Conservation (phyloP, 2,113 vertebrate genomes). For the Tichodroma muraria region DNA sequence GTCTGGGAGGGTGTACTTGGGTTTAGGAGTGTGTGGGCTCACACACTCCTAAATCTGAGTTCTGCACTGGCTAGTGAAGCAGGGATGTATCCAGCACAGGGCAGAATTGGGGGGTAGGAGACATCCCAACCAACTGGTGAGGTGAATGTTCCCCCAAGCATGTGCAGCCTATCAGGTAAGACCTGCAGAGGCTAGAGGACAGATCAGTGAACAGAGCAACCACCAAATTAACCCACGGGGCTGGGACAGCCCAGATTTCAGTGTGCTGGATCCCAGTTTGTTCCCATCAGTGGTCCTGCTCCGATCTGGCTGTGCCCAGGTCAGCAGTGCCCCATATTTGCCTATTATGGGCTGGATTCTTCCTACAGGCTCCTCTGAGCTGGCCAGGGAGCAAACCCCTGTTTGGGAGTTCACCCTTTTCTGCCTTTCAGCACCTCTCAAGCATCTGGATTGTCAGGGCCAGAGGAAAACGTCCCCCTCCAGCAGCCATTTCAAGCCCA, state of each 20-base stretch:
- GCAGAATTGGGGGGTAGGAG: not conserved
- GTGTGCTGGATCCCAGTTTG: not conserved
- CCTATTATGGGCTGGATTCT: not conserved
- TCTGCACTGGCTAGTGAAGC: not conserved
- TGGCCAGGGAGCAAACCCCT: not conserved
- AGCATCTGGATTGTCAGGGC: rapidly evolving
- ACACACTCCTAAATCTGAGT: not conserved
- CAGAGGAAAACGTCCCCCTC: not conserved
- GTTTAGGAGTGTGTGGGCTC: not conserved
- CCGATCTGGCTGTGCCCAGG: not conserved
- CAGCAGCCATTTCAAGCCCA: not conserved
- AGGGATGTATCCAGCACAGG: too few relatives aligned
- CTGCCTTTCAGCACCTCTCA: not conserved
- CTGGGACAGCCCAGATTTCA: not conserved
- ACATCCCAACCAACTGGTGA: not conserved
- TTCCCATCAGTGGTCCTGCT: rapidly evolving
- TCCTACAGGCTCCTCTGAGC: not conserved
- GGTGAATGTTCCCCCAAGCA: not conserved
- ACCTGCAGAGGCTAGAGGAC: not conserved
- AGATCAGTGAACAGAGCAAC: not conserved
- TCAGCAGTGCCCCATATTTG: not conserved
- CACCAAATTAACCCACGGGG: not conserved
- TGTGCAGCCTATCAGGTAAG: not conserved
- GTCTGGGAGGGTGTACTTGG: not conserved
- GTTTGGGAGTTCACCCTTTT: not conserved